Base-by-base conservation (phyloP, 1,140 invertebrate species). In the Philopotamus ludificatus region DNA sequence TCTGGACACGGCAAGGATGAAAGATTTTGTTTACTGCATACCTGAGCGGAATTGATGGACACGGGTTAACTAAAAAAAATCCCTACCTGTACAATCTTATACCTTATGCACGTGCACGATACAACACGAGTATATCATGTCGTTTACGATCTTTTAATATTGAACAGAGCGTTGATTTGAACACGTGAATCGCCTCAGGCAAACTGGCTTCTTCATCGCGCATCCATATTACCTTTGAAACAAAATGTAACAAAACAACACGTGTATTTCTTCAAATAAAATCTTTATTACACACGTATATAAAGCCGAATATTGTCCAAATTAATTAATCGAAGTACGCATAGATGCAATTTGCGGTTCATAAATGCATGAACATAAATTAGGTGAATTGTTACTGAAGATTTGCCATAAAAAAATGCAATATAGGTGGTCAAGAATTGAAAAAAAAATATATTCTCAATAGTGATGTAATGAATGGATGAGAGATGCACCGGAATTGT, bases 151-250 rank as follows among this genome's bases (percentile, higher is more conserved):
- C 28, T 34, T 34, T 34, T 34, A 34, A 34, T n/a, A 9, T 25
- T 49, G 1, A 10, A 22, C 2, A 25, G 9, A 39, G n/a, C 51
- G 22, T 55, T 51, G n/a, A 69, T 65, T 61, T 42, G 67, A 69
- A 69, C 67, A 69, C 67, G 67, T 69, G 67, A 69, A 69, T 63
- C 63, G 67, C 67, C 67, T 25, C 16, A 47, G 67, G 67, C 67
- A 47, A 66, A 68, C 59, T 59, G 44, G 63, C 67, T 66, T 57
- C 67, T 66, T 65, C 54, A 59, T 63, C 61, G 50, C 53, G 65
- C 57, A 39, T 34, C 39, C 58, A 34, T n/a, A n/a, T n/a, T n/a
- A n/a, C n/a, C n/a, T n/a, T n/a, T n/a, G n/a, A n/a, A n/a, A n/a
- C n/a, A n/a, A n/a, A n/a, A n/a, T n/a, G n/a, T n/a, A n/a, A n/a